Percentiles rank a stretch among this genome's conserved stretches.
Evolutionary conservation across 2,888 invertebrate species (phyloP).

Genomic region (Diabrotica balteata): DNA sequence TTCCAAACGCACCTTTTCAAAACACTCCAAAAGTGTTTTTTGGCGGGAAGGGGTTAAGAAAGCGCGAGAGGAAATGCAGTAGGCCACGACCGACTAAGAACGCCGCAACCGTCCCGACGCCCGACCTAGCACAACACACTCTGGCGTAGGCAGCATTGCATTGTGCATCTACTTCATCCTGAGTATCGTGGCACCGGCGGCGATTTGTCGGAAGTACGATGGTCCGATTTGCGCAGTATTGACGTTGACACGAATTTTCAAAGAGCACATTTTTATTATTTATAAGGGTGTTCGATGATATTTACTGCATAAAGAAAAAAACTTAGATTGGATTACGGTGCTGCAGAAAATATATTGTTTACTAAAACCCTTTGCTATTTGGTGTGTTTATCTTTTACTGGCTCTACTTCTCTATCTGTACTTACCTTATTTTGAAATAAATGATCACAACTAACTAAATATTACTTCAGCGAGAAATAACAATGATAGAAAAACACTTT

Average conservation of each 20-base stretch:
- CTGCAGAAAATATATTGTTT: too few species aligned
- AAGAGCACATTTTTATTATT: slow-evolving; percentile 1
- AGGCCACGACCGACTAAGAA: slow-evolving; percentile 36
- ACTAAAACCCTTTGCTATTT: too few species aligned
- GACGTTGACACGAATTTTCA: neutral
- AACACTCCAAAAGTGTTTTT: slow-evolving; percentile 37
- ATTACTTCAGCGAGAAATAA: too few species aligned
- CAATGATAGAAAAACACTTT: too few species aligned
- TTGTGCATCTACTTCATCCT: slow-evolving; percentile 42
- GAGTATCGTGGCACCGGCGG: slow-evolving; percentile 38
- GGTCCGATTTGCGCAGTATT: slow-evolving; percentile 19
- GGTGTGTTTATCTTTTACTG: too few species aligned
- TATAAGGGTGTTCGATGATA: neutral
- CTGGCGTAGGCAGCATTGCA: slow-evolving; percentile 53
- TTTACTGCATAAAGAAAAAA: too few species aligned
- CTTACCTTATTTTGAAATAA: too few species aligned
- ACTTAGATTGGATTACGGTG: too few species aligned
- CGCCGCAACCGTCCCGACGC: slow-evolving; percentile 54
- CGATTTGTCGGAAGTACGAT: slow-evolving; percentile 4
- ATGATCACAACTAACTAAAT: too few species aligned
- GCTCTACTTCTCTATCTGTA: too few species aligned
- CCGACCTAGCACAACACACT: slow-evolving; percentile 62
- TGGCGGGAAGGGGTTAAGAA: slow-evolving; percentile 41
- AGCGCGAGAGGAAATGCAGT: slow-evolving; percentile 52
- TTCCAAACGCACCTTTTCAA: slow-evolving; percentile 32